Evolutionary conservation across 2,888 invertebrate genomes (phyloP).

Genomic region (Nemotelus pantherinus): DNA sequence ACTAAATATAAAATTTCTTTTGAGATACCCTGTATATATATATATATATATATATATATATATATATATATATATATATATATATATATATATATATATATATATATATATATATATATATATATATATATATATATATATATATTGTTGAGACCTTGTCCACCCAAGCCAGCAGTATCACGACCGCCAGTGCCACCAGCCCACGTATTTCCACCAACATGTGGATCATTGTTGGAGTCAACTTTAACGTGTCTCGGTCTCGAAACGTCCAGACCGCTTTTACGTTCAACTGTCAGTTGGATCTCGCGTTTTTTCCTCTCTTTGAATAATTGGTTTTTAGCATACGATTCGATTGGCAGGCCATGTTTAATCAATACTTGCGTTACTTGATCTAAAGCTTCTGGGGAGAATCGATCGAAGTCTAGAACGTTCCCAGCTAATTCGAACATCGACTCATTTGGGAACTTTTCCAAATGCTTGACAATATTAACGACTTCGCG

Average conservation of each 20-base stretch:
- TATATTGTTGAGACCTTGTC: no score
- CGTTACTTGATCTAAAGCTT: slow-evolving; percentile 82
- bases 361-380: slow-evolving; percentile 88
- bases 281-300: slow-evolving; percentile 79
- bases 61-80: no score
- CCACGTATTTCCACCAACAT: slow-evolving; percentile 97
- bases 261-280: slow-evolving; percentile 71
- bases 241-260: slow-evolving; percentile 92
- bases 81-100: no score
- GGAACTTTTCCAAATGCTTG: slow-evolving; percentile 92
- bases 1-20: no score
- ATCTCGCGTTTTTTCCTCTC: slow-evolving; percentile 68
- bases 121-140: no score
- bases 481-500: slow-evolving; percentile 96
- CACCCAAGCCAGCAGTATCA: slow-evolving; percentile 95
- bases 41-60: no score
- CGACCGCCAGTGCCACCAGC: slow-evolving; percentile 94
- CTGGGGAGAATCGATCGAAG: slow-evolving; percentile 91
- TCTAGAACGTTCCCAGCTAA: slow-evolving; percentile 96
- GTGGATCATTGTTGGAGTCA: slow-evolving; percentile 89
- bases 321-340: slow-evolving; percentile 60
- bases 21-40: no score
- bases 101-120: no score
- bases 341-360: slow-evolving; percentile 75
- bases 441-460: slow-evolving; percentile 83